These are phyloP conservation scores for Cuculus canorus DNA, from an alignment of 2,797 vertebrate species.

Conservation along the genomic window DNA sequence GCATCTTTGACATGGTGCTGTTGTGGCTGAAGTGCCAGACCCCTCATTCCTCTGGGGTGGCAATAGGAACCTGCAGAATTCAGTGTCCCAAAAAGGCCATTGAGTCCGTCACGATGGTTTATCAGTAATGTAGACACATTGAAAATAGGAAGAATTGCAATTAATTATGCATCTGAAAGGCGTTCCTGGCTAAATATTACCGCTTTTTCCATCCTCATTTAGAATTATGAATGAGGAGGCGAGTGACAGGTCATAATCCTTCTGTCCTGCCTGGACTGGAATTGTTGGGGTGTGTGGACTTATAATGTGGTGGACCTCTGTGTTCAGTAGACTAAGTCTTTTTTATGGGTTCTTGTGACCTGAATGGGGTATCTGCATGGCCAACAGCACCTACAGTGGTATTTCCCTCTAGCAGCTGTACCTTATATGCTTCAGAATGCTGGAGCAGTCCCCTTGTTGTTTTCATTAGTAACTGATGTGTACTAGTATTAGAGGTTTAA, in stretches of 20 bases:
- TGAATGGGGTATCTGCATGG: rapidly evolving
- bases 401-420: not conserved
- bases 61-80: not conserved
- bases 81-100: not conserved
- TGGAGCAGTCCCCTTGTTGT: not conserved
- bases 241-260: not conserved
- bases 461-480: not conserved
- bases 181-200: not conserved
- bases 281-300: not conserved
- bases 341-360: not conserved
- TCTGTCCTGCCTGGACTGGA: not conserved
- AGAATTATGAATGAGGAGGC: not conserved
- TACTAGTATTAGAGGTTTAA: not conserved
- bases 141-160: not conserved
- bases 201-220: not conserved
- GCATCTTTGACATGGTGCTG: not conserved
- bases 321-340: not conserved
- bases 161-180: not conserved
- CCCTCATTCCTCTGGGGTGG: not conserved
- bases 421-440: rapidly evolving
- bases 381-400: not conserved
- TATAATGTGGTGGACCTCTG: not conserved
- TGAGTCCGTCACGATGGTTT: not conserved
- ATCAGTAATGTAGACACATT: not conserved
- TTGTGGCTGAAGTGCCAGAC: not conserved